These are phyloP conservation scores for Syngnathus acus DNA, from an alignment of 2,797 vertebrate species.

Conservation along the genomic window DNA sequence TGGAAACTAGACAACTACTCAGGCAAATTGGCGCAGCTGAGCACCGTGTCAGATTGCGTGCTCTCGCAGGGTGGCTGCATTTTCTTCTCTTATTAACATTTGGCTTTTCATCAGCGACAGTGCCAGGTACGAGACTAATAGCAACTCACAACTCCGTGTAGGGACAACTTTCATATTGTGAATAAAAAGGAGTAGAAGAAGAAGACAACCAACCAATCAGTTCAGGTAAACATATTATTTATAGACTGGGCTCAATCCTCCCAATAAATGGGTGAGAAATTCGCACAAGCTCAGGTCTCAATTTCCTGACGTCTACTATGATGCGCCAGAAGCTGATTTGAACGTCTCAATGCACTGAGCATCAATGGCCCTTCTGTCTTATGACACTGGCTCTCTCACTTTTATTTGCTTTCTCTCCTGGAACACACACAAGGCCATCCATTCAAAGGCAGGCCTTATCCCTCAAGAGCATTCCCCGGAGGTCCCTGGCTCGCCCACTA, in stretches of 20 bases:
- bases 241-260: too few relatives aligned
- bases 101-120: constrained; percentile 14
- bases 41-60: not conserved
- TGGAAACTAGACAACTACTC: not conserved
- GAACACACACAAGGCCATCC: constrained; percentile 49
- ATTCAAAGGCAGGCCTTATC: constrained; percentile 51
- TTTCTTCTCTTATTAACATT: constrained; percentile 19
- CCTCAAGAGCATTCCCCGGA: constrained; percentile 36
- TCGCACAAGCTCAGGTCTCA: constrained; percentile 3
- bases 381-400: constrained; percentile 18
- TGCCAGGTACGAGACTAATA: constrained; percentile 1
- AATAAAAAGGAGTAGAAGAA: too few relatives aligned
- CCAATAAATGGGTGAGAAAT: constrained; percentile 4
- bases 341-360: constrained; percentile 37
- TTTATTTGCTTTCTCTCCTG: constrained; percentile 16
- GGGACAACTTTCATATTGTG: not conserved
- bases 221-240: too few relatives aligned
- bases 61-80: constrained; percentile 3
- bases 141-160: constrained; percentile 10
- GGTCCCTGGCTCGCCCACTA: constrained; percentile 20
- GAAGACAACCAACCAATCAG: too few relatives aligned
- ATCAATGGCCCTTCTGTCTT: constrained; percentile 49
- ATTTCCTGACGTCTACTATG: constrained; percentile 43
- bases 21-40: not conserved
- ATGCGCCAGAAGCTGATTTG: constrained; percentile 43